Evolutionary conservation across 1,140 invertebrate genomes (phyloP).

Genomic region (Metaphire vulgaris): DNA sequence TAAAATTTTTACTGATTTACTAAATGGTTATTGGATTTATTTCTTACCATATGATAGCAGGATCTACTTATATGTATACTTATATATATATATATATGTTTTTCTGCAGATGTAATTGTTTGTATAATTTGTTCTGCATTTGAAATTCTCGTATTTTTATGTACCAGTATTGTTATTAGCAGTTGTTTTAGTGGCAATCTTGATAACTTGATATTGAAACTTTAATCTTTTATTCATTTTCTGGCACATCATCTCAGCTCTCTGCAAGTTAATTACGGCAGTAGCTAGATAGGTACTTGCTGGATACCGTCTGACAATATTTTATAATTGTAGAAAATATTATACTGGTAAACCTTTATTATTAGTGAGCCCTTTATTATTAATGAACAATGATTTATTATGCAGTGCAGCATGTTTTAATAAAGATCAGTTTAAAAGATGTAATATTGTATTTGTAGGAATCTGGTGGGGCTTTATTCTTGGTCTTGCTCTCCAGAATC

Average conservation of each 20-base stretch:
- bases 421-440: not conserved
- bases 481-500: constrained; percentile 23
- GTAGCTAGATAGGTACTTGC: not conserved
- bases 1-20: not conserved
- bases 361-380: not conserved
- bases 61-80: too few relatives aligned
- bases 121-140: too few relatives aligned
- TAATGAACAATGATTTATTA: not conserved
- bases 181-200: not conserved
- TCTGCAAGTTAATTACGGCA: not conserved
- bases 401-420: not conserved
- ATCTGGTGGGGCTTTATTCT: constrained; percentile 29
- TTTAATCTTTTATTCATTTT: not conserved
- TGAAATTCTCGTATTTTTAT: not conserved
- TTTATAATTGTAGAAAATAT: not conserved
- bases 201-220: not conserved
- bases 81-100: too few relatives aligned
- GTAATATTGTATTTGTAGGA: constrained; percentile 14
- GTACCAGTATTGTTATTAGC: not conserved
- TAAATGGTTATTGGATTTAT: too few relatives aligned
- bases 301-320: not conserved
- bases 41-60: too few relatives aligned
- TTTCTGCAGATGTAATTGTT: too few relatives aligned
- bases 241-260: not conserved
- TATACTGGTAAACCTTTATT: not conserved